Evolutionary conservation across 1,140 invertebrate genomes (phyloP), one percentile per base, ranked within the genome.

Genomic region (Drosophila nasuta): DNA sequence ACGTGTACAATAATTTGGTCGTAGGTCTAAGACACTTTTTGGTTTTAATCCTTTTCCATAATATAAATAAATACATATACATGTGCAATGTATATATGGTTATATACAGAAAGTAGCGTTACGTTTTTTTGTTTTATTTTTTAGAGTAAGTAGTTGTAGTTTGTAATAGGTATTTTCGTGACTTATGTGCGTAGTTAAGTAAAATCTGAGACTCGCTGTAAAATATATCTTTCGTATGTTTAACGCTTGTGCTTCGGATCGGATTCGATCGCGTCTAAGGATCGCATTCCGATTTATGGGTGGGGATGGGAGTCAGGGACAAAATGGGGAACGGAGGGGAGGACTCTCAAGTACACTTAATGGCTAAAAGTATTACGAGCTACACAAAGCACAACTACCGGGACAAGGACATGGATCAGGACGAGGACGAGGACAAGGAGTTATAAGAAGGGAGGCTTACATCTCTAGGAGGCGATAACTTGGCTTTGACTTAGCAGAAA

Each of bases 21-120:
- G 86, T 90, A 85, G 85, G 85, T 89, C 85, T 89, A 89, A 89
- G 85, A 89, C 85, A 89, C 85, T 90, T 89, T 85, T 89, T 89
- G 85, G 85, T 89, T 89, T 86, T 79, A 86, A 85, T 85, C 78
- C 82, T 49, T 83, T 79, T 81, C 56, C 71, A 57, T 68, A 48
- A 52, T 62, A 74, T 69, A 69, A 74, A 74, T 74, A 74, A 74
- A 74, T 68, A 73, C 66, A 75, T 75, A 69, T 57, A 69, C 62
- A 69, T 62, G 49, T 74, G 65, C 41, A 72, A 72, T 66, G 70
- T 66, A 71, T 51, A 71, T 65, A 65, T 56, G 60, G 75, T 83
- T 88, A 89, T 88, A 75, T 88, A 88, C 83, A 88, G 77, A 82
- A 82, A 81, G 69, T 75, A 78, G 78, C 65, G 25, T 70, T 88